Evolutionary conservation across 92 coral and sea anemone genomes (phyloP).

Genomic region (Umimayanthus chanpuru): DNA sequence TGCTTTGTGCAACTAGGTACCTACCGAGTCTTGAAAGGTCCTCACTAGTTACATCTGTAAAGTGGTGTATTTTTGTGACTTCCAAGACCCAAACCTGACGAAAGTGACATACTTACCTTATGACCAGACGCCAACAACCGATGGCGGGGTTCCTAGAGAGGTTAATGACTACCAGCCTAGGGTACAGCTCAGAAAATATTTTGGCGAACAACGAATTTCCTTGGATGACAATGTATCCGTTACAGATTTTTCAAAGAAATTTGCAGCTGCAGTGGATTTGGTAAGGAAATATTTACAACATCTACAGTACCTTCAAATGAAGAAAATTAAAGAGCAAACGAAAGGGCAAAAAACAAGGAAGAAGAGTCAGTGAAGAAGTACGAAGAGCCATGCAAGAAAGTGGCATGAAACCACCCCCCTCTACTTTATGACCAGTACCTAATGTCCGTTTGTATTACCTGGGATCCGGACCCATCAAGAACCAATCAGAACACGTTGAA

Average conservation of each 20-base stretch:
- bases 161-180: constrained; percentile 19
- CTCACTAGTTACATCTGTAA: background rate
- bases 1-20: too few species aligned
- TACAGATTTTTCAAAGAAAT: constrained; percentile 13
- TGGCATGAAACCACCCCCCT: background rate
- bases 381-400: background rate
- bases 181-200: constrained; percentile 15
- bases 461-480: too few species aligned
- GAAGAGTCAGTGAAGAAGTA: background rate
- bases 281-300: background rate
- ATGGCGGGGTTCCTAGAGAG: background rate
- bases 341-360: background rate
- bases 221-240: background rate
- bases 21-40: background rate
- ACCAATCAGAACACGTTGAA: too few species aligned
- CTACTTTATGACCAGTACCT: too few species aligned
- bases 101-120: background rate
- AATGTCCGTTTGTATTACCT: too few species aligned
- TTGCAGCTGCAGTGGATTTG: background rate
- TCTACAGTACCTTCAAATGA: background rate
- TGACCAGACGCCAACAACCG: background rate
- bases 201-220: constrained; percentile 6
- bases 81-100: constrained; percentile 18
- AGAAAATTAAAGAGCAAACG: too few species aligned
- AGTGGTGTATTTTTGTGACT: background rate